These are phyloP conservation scores for Raja brachyura DNA, from an alignment of 2,113 vertebrate genomes.

Conservation along the genomic window DNA sequence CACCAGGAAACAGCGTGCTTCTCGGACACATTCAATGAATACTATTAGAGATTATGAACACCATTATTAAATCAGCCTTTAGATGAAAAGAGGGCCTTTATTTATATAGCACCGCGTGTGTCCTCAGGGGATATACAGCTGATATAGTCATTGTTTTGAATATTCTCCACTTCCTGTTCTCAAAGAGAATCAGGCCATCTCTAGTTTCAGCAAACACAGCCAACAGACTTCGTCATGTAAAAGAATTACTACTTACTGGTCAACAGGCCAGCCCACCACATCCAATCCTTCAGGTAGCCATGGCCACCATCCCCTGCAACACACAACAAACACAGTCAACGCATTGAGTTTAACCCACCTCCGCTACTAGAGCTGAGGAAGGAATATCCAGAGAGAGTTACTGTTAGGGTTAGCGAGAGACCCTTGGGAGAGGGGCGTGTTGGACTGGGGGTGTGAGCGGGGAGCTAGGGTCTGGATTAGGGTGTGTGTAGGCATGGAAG, in stretches of 20 bases:
- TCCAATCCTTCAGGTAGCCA: constrained; percentile 83
- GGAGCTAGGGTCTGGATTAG: no score
- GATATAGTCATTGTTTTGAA: neutral
- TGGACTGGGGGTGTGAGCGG: no score
- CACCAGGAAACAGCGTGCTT: no score
- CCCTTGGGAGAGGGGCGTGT: no score
- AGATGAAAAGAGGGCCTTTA: neutral
- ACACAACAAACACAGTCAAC: constrained; percentile 25
- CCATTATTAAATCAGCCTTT: neutral
- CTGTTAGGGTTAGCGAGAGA: no score
- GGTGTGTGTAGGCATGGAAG: no score
- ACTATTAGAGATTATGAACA: neutral
- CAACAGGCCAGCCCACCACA: constrained; percentile 92
- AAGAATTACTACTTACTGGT: constrained; percentile 71
- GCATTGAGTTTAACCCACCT: neutral
- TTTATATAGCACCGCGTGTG: neutral
- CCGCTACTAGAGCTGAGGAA: no score
- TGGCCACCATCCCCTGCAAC: constrained; percentile 81
- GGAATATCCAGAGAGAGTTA: neutral
- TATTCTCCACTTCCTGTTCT: neutral
- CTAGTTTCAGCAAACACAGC: neutral
- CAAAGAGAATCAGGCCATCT: neutral
- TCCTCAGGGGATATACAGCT: neutral
- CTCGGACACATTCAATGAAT: neutral
- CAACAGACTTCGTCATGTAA: no score